phyloP scores from a whole-genome alignment of 2,888 invertebrate species.

The Isoperla grammatica region DNA sequence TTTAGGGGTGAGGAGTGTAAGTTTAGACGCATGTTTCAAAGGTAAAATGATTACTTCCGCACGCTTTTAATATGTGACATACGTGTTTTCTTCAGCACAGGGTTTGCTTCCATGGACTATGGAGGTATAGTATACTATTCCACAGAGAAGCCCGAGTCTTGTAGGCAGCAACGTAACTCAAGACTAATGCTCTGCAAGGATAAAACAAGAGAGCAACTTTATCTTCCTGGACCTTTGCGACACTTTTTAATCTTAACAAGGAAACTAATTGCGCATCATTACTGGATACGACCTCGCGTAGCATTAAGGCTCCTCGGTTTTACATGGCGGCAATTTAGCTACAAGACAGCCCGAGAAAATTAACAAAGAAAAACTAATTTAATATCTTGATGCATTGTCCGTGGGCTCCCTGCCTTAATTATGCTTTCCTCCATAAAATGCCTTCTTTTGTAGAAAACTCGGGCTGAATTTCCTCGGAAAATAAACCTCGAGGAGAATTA shows the following conservation, averaged over 20 bases:
- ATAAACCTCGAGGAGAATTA: conserved; percentile 8
- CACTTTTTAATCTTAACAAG: conserved; percentile 15
- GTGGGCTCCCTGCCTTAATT: neutral
- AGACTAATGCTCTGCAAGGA: conserved; percentile 10
- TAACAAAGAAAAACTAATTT: conserved; percentile 20
- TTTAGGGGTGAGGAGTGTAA: too few species aligned
- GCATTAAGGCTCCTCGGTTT: conserved; percentile 9
- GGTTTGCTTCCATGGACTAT: too few species aligned
- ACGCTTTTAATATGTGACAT: too few species aligned
- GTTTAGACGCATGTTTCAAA: too few species aligned
- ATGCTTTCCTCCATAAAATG: conserved; percentile 9
- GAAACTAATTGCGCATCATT: conserved; percentile 12
- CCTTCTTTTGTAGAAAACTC: neutral
- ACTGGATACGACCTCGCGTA: too few species aligned
- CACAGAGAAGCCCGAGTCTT: too few species aligned
- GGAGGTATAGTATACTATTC: too few species aligned
- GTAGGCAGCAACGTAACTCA: neutral
- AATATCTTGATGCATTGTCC: conserved; percentile 11
- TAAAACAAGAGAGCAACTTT: conserved; percentile 2
- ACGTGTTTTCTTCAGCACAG: too few species aligned
- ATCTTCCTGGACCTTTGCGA: conserved; percentile 5
- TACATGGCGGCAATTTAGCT: conserved; percentile 5
- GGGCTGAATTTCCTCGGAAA: neutral
- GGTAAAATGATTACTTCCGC: too few species aligned
- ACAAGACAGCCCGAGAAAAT: conserved; percentile 15